phyloP scores from a whole-genome alignment of 2,888 invertebrate species.

The Orthosia incerta region DNA sequence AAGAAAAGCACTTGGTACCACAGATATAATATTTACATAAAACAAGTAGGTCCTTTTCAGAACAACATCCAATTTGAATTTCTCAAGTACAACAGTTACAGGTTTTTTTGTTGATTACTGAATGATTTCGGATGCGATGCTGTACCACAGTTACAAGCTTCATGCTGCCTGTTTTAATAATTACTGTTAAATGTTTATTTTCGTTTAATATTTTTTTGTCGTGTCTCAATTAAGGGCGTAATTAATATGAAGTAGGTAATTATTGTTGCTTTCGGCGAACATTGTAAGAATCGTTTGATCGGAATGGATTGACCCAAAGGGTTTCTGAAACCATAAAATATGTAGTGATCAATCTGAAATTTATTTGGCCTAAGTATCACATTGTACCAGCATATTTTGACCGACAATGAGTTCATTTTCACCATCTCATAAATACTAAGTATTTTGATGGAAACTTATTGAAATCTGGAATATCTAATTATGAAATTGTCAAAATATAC shows the following conservation, averaged over 20 bases:
- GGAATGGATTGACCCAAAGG: not conserved
- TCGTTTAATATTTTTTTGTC: conserved; percentile 1
- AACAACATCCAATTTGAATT: conserved; percentile 58
- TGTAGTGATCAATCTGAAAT: too few species aligned
- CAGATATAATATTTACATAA: conserved; percentile 50
- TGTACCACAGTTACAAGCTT: conserved; percentile 12
- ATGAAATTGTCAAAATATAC: not conserved
- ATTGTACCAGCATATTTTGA: too few species aligned
- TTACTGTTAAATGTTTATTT: conserved; percentile 12
- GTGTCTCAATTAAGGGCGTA: not conserved
- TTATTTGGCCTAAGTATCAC: too few species aligned
- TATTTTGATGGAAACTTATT: not conserved
- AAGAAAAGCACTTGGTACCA: conserved; percentile 14
- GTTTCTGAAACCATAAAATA: too few species aligned
- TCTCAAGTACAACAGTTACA: conserved; percentile 39
- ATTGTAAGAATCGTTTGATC: not conserved
- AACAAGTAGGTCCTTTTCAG: conserved; percentile 42
- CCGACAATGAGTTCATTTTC: not conserved
- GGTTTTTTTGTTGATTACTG: conserved; percentile 54
- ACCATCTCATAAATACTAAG: not conserved
- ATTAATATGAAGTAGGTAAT: conserved; percentile 1
- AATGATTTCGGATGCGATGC: conserved; percentile 36
- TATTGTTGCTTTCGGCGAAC: not conserved
- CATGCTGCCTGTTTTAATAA: conserved; percentile 8
- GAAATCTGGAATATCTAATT: not conserved